These are phyloP conservation scores for Octopus bimaculoides DNA, from an alignment of 1,140 invertebrate species.

Conservation along the genomic window DNA sequence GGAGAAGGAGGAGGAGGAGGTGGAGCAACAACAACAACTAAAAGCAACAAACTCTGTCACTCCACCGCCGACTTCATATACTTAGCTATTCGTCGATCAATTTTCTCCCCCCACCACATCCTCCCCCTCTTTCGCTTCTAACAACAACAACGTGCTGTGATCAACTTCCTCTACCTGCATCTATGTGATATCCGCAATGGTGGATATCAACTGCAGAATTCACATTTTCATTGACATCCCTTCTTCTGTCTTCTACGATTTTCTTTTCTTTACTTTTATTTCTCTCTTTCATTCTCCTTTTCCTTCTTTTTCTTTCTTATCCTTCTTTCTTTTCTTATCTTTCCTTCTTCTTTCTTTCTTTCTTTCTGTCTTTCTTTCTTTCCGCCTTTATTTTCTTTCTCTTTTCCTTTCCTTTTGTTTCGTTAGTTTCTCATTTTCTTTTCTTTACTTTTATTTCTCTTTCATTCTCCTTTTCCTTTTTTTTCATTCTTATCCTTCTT, in stretches of 20 bases:
- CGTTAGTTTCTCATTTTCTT: neutral
- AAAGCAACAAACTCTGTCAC: too few species aligned
- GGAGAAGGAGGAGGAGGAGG: too few species aligned
- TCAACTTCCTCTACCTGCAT: too few species aligned
- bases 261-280: too few species aligned
- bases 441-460: neutral
- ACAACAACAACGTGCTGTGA: too few species aligned
- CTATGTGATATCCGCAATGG: too few species aligned
- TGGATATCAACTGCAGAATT: too few species aligned
- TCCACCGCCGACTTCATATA: too few species aligned
- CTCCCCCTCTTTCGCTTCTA: slow-evolving; percentile 12
- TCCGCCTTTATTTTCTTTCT: neutral
- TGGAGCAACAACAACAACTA: too few species aligned
- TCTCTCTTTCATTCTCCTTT: neutral
- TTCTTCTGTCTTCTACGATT: neutral
- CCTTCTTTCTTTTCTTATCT: neutral
- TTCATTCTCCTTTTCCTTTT: neutral
- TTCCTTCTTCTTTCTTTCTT: neutral
- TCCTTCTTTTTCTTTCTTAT: neutral
- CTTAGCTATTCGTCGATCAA: too few species aligned
- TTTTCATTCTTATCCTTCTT: neutral
- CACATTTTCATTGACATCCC: neutral
- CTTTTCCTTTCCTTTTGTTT: neutral
- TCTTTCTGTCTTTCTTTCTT: neutral
- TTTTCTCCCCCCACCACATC: slow-evolving; percentile 20